These are phyloP conservation scores for Catocala nupta DNA, from an alignment of 2,888 invertebrate genomes.

Conservation along the genomic window DNA sequence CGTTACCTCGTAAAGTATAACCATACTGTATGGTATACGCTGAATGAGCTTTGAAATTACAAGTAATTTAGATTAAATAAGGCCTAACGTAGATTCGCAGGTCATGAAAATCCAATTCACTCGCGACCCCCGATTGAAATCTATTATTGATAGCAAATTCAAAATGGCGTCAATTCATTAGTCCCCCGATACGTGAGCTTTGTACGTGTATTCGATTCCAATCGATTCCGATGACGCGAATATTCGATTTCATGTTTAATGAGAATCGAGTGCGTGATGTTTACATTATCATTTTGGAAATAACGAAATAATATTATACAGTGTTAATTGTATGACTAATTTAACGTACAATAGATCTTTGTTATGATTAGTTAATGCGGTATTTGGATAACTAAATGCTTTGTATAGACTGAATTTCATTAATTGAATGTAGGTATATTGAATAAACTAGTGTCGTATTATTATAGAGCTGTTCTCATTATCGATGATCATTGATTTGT, in stretches of 20 bases:
- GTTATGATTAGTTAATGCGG: conserved; percentile 21
- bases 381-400: conserved; percentile 13
- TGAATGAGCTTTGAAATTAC: conserved; percentile 25
- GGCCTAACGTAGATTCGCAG: conserved; percentile 42
- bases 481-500: too few relatives aligned
- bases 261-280: conserved; percentile 49
- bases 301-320: conserved; percentile 21
- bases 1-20: too few relatives aligned
- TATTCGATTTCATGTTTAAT: conserved; percentile 56
- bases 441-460: too few relatives aligned
- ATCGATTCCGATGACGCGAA: conserved; percentile 58
- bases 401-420: too few relatives aligned
- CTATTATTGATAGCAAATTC: conserved; percentile 71
- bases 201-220: conserved; percentile 56
- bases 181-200: conserved; percentile 61
- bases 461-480: too few relatives aligned
- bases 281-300: conserved; percentile 42
- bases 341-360: conserved; percentile 9
- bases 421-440: too few relatives aligned
- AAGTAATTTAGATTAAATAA: conserved; percentile 39
- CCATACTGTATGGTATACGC: not conserved
- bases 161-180: conserved; percentile 72
- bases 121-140: conserved; percentile 63
- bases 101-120: conserved; percentile 62
- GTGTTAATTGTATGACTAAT: conserved; percentile 20